Evolutionary conservation across 2,888 invertebrate species (phyloP).

Genomic region (Creontiades dilutus): DNA sequence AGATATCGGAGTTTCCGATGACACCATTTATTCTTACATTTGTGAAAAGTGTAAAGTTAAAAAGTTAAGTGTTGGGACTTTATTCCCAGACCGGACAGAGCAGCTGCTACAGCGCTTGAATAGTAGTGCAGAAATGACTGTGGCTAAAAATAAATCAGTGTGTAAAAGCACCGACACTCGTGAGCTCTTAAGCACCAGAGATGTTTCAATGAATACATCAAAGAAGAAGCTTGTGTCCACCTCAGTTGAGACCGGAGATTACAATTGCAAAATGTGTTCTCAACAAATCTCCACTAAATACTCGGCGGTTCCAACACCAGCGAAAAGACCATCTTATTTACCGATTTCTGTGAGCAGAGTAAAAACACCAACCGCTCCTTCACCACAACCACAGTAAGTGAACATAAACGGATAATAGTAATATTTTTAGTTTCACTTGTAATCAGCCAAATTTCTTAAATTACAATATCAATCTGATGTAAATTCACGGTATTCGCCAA

Average conservation of each 20-base stretch:
- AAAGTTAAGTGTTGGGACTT: constrained; percentile 82
- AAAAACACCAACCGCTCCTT: constrained; percentile 46
- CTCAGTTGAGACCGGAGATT: constrained; percentile 77
- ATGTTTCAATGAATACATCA: constrained; percentile 76
- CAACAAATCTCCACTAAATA: not conserved
- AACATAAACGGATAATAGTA: no score
- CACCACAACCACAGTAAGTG: constrained; percentile 29
- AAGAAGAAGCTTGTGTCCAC: constrained; percentile 80
- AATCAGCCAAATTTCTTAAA: no score
- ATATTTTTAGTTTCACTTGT: no score
- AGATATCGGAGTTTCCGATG: constrained; percentile 80
- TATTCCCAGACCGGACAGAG: constrained; percentile 58
- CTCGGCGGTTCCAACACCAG: constrained; percentile 3
- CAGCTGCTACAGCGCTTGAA: constrained; percentile 11
- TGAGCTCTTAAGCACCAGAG: constrained; percentile 72
- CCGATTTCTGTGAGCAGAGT: constrained; percentile 64
- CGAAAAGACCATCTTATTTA: constrained; percentile 67
- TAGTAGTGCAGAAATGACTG: constrained; percentile 50
- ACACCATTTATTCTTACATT: constrained; percentile 79
- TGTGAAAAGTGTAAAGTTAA: constrained; percentile 80
- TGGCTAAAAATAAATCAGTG: constrained; percentile 19
- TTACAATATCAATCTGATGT: no score
- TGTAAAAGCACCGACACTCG: constrained; percentile 74
- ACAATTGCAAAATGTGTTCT: constrained; percentile 37
- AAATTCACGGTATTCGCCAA: no score